Conservation (phyloP, 1,140 invertebrate genomes). For the Pseudomyrmex sp. region DNA sequence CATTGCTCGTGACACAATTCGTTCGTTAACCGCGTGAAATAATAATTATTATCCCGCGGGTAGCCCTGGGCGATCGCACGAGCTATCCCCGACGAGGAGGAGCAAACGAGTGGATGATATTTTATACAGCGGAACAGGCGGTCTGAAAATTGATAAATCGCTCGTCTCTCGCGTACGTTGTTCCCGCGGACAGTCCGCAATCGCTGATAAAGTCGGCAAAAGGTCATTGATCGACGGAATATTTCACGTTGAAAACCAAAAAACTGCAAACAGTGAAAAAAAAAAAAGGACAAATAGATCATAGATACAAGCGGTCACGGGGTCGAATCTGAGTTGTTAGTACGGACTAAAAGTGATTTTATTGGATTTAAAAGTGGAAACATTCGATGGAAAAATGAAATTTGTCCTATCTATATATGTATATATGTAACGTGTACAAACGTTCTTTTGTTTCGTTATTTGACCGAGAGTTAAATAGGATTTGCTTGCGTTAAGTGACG, state of each 20-base stretch:
- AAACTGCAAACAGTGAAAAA: slow-evolving; percentile 33
- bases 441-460: slow-evolving; percentile 16
- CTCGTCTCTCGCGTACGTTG: slow-evolving; percentile 59
- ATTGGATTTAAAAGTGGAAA: slow-evolving; percentile 33
- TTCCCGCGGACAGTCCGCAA: slow-evolving; percentile 40
- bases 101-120: slow-evolving; percentile 56
- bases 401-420: not conserved
- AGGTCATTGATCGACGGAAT: slow-evolving; percentile 60
- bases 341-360: slow-evolving; percentile 34
- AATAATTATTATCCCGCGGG: slow-evolving; percentile 74
- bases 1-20: slow-evolving; percentile 76
- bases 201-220: slow-evolving; percentile 51
- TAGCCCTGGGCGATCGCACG: slow-evolving; percentile 63
- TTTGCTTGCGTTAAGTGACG: too few relatives aligned
- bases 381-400: slow-evolving; percentile 36
- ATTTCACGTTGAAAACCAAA: slow-evolving; percentile 45
- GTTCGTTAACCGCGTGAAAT: slow-evolving; percentile 79
- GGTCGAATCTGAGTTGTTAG: slow-evolving; percentile 25
- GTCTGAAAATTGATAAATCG: slow-evolving; percentile 73
- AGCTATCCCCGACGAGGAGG: slow-evolving; percentile 45
- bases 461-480: not conserved
- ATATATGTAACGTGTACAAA: not conserved
- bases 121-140: slow-evolving; percentile 70
- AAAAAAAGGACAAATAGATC: slow-evolving; percentile 35
- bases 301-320: slow-evolving; percentile 23